Conservation (phyloP, 2,888 invertebrate species). For the Chrysomela aeneicollis region DNA sequence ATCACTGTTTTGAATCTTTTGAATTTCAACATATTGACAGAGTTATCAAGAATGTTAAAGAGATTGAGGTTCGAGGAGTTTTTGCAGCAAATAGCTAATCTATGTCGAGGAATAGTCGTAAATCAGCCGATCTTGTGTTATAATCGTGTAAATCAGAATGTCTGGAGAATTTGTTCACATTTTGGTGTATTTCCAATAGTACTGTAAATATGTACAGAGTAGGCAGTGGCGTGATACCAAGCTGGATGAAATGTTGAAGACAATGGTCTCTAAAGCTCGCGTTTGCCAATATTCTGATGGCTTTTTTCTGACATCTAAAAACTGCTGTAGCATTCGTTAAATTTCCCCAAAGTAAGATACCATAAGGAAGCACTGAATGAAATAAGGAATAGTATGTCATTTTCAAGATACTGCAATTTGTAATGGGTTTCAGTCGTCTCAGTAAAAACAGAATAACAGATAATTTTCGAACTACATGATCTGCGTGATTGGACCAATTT, state of each 20-base stretch:
- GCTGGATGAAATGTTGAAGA: not conserved
- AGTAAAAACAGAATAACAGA: not conserved
- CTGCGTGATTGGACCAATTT: slow-evolving; percentile 2
- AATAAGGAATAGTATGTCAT: not conserved
- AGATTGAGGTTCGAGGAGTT: no score
- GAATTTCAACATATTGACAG: no score
- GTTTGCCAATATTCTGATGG: not conserved
- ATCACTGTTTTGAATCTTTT: no score
- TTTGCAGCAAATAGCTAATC: no score
- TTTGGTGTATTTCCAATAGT: no score
- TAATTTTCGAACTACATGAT: not conserved
- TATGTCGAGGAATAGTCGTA: no score
- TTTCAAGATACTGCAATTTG: not conserved
- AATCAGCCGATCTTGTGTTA: no score
- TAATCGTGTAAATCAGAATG: no score
- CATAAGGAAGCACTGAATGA: not conserved
- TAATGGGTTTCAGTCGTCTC: not conserved
- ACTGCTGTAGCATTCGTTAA: no score
- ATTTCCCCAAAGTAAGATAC: not conserved
- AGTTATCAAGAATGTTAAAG: no score
- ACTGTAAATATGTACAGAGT: not conserved
- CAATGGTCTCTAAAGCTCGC: not conserved
- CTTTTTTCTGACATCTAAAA: no score
- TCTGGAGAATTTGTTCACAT: no score
- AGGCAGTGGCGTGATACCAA: not conserved